Evolutionary conservation across 92 coral and sea anemone genomes (phyloP), one percentile per base, ranked within the genome.

Genomic region (Epizoanthus stellaris): DNA sequence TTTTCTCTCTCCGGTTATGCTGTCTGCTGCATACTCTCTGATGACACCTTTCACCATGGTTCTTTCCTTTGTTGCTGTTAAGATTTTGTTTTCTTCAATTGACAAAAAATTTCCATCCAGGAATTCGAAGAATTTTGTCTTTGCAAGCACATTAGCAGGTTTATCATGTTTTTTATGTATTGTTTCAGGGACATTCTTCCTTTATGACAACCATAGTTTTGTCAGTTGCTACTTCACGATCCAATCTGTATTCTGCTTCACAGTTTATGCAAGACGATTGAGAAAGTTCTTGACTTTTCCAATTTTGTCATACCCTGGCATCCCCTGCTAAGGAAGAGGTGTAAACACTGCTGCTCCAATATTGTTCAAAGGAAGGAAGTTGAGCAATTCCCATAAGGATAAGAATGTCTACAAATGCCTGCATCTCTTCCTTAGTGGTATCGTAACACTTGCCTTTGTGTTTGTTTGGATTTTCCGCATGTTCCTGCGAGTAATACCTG

Each of bases 141-240:
- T n/a, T n/a, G n/a, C n/a, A n/a, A n/a, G n/a, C n/a, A n/a, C 25
- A 23, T 23, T 23, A 23, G 25, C 25, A 23, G 25, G 25, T 23
- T 23, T 23, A 23, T 23, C 25, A 23, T 89, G 79, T 58, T 84
- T 38, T 90, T 86, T 42, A 90, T 60, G 16, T 86, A 90, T 21
- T 86, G 90, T 75, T 90, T 90, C 80, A 73, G 87, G 6, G 85
- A 65, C 1, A 86, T 73, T 2, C 85, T 36, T 3, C 90, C 85
- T 62, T 86, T 89, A 39, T 86, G 90, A 89, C 89, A n/a, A 90
- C 87, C 93, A 81, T 86, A 6, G 93, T 90, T 63, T 90, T 87
- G 38, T 90, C 90, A n/a, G 80, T 90, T 25, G 90, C 16, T 0
- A 86, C 67, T 43, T 85, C 80, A 6, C 65, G 42, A 42, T 77